Evolutionary conservation across 2,888 invertebrate species (phyloP), one percentile per base, ranked within the genome.

Genomic region (Ephialtes manifestator): DNA sequence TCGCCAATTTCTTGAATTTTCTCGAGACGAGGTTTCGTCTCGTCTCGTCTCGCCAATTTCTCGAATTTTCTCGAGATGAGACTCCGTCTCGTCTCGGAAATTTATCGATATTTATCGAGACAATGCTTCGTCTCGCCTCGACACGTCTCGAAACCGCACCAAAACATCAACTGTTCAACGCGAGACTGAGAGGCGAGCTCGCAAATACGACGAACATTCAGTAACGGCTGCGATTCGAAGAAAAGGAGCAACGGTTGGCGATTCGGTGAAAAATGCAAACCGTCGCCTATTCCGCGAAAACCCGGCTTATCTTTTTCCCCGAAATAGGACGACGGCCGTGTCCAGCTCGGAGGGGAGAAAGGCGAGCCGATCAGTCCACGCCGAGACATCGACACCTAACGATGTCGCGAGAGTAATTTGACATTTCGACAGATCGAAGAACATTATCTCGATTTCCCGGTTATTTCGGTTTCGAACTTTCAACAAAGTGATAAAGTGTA

Each of bases 21-120:
- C n/a, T n/a, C n/a, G n/a, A n/a, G n/a, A n/a, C n/a, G n/a, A n/a
- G n/a, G n/a, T n/a, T n/a, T n/a, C n/a, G n/a, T n/a, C n/a, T n/a
- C n/a, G n/a, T n/a, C n/a, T n/a, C n/a, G n/a, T n/a, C n/a, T n/a
- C n/a, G n/a, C n/a, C n/a, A n/a, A n/a, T n/a, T n/a, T n/a, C n/a
- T n/a, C n/a, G n/a, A n/a, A n/a, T n/a, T n/a, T n/a, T 24, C 20
- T 55, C 24, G 55, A 55, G 55, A 55, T 20, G 39, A 63, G 18
- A n/a, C n/a, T 39, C 39, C 63, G 63, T 63, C 63, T 63, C 63
- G 63, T 63, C 63, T 63, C 39, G 63, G 8, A n/a, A n/a, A n/a
- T n/a, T n/a, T n/a, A n/a, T n/a, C n/a, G n/a, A n/a, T n/a, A n/a
- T 10, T 39, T 10, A 5, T 63, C 39, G 15, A 15, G 63, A 35